phyloP scores from a whole-genome alignment of 1,140 invertebrate species.

The Plodia interpunctella region DNA sequence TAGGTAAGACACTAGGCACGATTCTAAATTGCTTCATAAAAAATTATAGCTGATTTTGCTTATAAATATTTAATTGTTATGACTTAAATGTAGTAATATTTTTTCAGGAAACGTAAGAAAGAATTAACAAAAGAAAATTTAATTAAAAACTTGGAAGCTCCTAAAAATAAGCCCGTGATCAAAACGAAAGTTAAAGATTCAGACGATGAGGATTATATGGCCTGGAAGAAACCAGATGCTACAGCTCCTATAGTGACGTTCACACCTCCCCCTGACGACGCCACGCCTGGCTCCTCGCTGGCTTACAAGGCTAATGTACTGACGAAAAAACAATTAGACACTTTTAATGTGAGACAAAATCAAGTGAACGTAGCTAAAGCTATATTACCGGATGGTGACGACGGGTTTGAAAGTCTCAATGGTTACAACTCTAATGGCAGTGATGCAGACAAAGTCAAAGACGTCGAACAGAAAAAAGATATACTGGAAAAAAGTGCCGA shows the following conservation, averaged over 20 bases:
- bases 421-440: slow-evolving; percentile 87
- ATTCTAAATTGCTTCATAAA: too few relatives aligned
- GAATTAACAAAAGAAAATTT: slow-evolving; percentile 48
- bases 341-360: slow-evolving; percentile 55
- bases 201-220: slow-evolving; percentile 71
- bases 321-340: slow-evolving; percentile 67
- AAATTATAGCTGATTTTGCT: neutral
- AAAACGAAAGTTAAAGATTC: slow-evolving; percentile 69
- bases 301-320: slow-evolving; percentile 56
- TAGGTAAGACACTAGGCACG: slow-evolving; percentile 23
- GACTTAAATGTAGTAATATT: neutral
- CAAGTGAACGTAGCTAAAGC: slow-evolving; percentile 34
- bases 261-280: slow-evolving; percentile 55
- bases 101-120: slow-evolving; percentile 67
- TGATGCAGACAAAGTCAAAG: slow-evolving; percentile 50
- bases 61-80: neutral
- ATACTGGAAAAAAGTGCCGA: neutral
- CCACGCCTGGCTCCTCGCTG: slow-evolving; percentile 39
- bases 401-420: slow-evolving; percentile 92
- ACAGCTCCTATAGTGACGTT: slow-evolving; percentile 60
- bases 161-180: slow-evolving; percentile 43
- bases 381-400: slow-evolving; percentile 80
- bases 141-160: slow-evolving; percentile 36
- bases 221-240: slow-evolving; percentile 60
- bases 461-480: neutral